Evolutionary conservation across 2,113 vertebrate species (phyloP).

Genomic region (Trinectes maculatus): DNA sequence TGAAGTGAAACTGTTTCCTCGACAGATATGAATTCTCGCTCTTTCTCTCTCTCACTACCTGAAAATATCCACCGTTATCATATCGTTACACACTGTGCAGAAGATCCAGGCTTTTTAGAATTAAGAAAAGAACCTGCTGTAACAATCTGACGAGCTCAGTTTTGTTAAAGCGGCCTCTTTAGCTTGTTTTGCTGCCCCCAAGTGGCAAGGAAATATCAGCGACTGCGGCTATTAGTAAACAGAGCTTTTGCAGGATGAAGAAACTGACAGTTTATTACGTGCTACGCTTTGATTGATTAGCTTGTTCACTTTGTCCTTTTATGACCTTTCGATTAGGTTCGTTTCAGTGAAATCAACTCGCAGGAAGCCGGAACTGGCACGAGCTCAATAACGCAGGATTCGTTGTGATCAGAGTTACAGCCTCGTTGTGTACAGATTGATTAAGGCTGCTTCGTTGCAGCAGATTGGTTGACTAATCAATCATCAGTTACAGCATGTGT

Average conservation of each 20-base stretch:
- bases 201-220: too few species aligned
- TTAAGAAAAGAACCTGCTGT: too few species aligned
- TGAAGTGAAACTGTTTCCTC: neutral
- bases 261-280: neutral
- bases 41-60: neutral
- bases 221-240: too few species aligned
- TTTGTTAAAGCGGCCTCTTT: too few species aligned
- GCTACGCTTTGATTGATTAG: neutral
- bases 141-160: too few species aligned
- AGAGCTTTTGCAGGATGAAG: neutral
- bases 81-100: neutral
- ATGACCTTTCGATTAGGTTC: neutral
- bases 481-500: neutral
- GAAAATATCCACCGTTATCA: neutral
- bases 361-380: neutral
- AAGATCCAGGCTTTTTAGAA: neutral
- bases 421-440: neutral
- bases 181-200: too few species aligned
- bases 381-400: neutral
- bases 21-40: neutral
- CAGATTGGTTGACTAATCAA: constrained; percentile 14
- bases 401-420: constrained; percentile 15
- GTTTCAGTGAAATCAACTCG: constrained; percentile 8
- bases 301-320: neutral
- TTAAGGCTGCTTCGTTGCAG: neutral